A percentile compares a stretch with the other conserved stretches of the same genome.
phyloP scores from a whole-genome alignment of 53 echinoderm and acorn worm genomes.

The Arbacia lixula region DNA sequence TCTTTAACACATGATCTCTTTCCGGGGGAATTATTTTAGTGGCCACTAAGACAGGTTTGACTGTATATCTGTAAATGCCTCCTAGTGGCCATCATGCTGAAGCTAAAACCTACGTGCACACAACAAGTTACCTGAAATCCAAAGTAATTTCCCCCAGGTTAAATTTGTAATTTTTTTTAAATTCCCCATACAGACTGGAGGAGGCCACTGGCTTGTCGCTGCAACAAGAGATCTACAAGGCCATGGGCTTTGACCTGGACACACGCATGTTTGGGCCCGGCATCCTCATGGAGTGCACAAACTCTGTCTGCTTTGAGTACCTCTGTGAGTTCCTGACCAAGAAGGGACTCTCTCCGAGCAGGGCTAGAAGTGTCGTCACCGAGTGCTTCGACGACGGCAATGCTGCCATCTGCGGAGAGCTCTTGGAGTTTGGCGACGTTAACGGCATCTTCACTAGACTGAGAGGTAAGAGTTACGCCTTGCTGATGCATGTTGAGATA shows the following conservation, averaged over 20 bases:
- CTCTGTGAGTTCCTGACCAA: slow-evolving; percentile 30
- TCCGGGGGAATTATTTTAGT: too few relatives aligned
- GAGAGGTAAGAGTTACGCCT: slow-evolving; percentile 25
- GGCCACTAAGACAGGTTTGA: too few relatives aligned
- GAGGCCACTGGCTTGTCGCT: slow-evolving; percentile 47
- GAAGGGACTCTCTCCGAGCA: slow-evolving; percentile 6
- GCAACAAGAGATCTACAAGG: slow-evolving; percentile 57
- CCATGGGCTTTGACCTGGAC: slow-evolving; percentile 60
- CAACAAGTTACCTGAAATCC: too few relatives aligned
- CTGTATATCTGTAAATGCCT: too few relatives aligned
- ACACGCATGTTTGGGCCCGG: slow-evolving; percentile 66
- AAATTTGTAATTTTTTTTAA: background rate
- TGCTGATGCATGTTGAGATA: too few relatives aligned
- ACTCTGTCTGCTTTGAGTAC: slow-evolving; percentile 46
- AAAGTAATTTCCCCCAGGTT: too few relatives aligned
- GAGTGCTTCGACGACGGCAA: slow-evolving; percentile 39
- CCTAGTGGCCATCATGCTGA: too few relatives aligned
- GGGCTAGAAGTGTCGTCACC: slow-evolving; percentile 5
- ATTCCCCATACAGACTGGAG: slow-evolving; percentile 50
- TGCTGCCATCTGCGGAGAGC: slow-evolving; percentile 36
- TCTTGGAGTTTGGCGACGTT: slow-evolving; percentile 63
- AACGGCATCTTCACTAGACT: slow-evolving; percentile 55
- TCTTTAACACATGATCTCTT: too few relatives aligned
- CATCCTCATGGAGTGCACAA: slow-evolving; percentile 70
- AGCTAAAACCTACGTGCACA: too few relatives aligned